Conservation (phyloP, 2,888 invertebrate genomes). For the Athetis lepigone region DNA sequence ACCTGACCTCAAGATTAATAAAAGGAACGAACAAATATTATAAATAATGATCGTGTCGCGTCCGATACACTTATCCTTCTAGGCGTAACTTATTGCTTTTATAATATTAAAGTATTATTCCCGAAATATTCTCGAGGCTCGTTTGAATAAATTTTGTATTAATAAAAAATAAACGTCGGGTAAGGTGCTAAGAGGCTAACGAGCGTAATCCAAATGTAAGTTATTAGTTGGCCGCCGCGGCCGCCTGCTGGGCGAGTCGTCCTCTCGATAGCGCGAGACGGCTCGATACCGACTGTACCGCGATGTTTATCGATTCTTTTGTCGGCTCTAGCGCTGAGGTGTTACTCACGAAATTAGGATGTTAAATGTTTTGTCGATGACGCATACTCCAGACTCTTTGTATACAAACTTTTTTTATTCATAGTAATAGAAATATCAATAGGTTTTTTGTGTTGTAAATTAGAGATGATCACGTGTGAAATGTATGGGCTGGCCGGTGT, state of each 20-base stretch:
- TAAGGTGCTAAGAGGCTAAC: slow-evolving; percentile 90
- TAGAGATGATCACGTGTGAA: slow-evolving; percentile 77
- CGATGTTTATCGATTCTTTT: slow-evolving; percentile 88
- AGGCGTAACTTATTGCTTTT: slow-evolving; percentile 86
- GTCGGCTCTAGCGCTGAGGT: slow-evolving; percentile 88
- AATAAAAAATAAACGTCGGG: slow-evolving; percentile 86
- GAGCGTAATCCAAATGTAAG: slow-evolving; percentile 89
- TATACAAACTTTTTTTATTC: slow-evolving; percentile 67
- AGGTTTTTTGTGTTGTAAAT: slow-evolving; percentile 77
- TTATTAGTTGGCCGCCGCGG: slow-evolving; percentile 83
- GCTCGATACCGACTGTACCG: slow-evolving; percentile 71
- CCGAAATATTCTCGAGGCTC: slow-evolving; percentile 82
- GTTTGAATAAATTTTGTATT: slow-evolving; percentile 88
- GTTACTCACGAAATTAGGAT: slow-evolving; percentile 89
- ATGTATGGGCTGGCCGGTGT: slow-evolving; percentile 61
- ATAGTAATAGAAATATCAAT: slow-evolving; percentile 86
- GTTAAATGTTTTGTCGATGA: slow-evolving; percentile 88
- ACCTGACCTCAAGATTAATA: slow-evolving; percentile 71
- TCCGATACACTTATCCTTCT: slow-evolving; percentile 79
- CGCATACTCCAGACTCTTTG: slow-evolving; percentile 83
- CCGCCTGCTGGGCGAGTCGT: slow-evolving; percentile 81
- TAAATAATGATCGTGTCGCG: slow-evolving; percentile 77
- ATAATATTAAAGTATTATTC: slow-evolving; percentile 85
- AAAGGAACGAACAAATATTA: slow-evolving; percentile 76
- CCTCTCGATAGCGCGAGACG: slow-evolving; percentile 74